phyloP scores from a whole-genome alignment of 2,113 vertebrate species.

The Pygoscelis adeliae region DNA sequence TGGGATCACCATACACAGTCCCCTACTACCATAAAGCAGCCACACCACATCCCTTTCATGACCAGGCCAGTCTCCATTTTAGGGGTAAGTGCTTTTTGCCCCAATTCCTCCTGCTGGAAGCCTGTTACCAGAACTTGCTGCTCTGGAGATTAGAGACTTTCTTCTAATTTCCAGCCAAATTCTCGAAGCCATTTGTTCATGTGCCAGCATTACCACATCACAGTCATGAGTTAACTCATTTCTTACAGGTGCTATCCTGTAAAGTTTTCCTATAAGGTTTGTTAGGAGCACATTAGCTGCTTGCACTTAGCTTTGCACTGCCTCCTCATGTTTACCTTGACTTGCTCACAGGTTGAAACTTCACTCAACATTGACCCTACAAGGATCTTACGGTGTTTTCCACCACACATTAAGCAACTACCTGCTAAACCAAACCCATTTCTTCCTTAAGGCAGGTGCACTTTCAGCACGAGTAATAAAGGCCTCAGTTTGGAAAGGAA shows the following conservation, averaged over 20 bases:
- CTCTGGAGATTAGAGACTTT: background rate
- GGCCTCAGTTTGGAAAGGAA: background rate
- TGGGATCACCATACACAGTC: background rate
- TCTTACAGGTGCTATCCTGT: background rate
- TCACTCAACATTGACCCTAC: background rate
- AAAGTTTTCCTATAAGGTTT: background rate
- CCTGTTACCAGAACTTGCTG: background rate
- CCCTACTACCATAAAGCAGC: background rate
- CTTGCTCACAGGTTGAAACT: background rate
- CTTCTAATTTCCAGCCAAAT: background rate
- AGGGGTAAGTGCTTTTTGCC: background rate
- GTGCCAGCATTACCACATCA: background rate
- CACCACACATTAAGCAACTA: background rate
- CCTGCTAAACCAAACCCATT: background rate
- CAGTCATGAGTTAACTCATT: background rate
- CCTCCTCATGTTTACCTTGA: background rate
- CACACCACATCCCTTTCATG: background rate
- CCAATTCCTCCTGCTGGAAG: background rate
- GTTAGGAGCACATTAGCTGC: background rate
- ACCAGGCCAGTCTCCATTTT: background rate
- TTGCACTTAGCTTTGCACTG: fast-evolving
- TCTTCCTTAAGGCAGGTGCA: background rate
- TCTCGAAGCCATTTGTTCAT: background rate
- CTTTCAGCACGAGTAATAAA: background rate
- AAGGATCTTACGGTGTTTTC: background rate